Evolutionary conservation across 2,797 vertebrate genomes (phyloP).

Genomic region (Buceros bicornis): DNA sequence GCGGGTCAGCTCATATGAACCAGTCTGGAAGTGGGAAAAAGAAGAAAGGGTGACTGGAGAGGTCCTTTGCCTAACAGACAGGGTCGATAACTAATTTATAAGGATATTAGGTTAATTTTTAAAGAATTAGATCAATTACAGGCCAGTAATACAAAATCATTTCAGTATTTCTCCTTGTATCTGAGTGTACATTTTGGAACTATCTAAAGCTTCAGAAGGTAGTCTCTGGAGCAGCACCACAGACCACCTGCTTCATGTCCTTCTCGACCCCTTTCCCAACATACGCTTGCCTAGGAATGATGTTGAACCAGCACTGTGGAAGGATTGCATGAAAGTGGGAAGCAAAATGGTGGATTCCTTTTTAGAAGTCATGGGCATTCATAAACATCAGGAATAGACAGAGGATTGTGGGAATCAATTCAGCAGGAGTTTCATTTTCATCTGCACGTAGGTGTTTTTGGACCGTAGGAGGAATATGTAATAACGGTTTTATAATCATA

Average conservation of each 20-base stretch:
- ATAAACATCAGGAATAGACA: slow-evolving; percentile 38
- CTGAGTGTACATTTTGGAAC: not conserved
- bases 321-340: not conserved
- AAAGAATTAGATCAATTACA: not conserved
- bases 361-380: not conserved
- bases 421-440: slow-evolving; percentile 48
- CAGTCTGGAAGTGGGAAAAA: not conserved
- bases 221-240: not conserved
- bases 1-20: not conserved
- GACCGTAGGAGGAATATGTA: slow-evolving; percentile 53
- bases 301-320: not conserved
- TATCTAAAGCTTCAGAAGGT: not conserved
- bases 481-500: slow-evolving; percentile 54
- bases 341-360: not conserved
- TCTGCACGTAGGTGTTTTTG: slow-evolving; percentile 25
- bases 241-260: rapidly evolving
- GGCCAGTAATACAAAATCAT: not conserved
- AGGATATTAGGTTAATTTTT: not conserved
- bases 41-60: not conserved
- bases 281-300: not conserved
- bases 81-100: not conserved
- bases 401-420: slow-evolving; percentile 10
- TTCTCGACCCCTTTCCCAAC: not conserved
- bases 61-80: not conserved
- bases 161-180: not conserved